phyloP scores from a whole-genome alignment of 2,888 invertebrate genomes.

The Chloromyia formosa region DNA sequence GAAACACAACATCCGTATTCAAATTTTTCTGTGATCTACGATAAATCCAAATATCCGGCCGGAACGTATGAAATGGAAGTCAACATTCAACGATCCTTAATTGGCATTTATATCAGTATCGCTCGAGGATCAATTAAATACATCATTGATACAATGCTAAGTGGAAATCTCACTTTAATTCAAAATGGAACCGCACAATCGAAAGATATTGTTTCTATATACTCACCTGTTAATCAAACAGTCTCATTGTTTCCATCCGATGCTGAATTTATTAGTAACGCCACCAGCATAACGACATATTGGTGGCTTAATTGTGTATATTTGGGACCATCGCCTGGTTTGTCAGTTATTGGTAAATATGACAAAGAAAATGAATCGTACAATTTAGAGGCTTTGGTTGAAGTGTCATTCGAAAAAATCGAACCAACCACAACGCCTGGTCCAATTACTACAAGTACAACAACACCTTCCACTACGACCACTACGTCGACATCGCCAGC shows the following conservation, averaged over 20 bases:
- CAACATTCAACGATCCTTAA: not conserved
- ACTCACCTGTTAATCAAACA: constrained; percentile 68
- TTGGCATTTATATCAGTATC: constrained; percentile 49
- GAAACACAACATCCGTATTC: constrained; percentile 66
- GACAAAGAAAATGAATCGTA: constrained; percentile 69
- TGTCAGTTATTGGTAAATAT: constrained; percentile 72
- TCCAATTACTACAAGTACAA: constrained; percentile 65
- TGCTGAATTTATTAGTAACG: constrained; percentile 66
- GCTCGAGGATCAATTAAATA: constrained; percentile 63
- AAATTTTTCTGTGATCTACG: constrained; percentile 72
- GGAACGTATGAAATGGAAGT: constrained; percentile 71
- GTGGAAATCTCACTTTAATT: constrained; percentile 72
- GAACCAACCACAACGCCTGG: constrained; percentile 61
- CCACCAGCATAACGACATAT: constrained; percentile 70
- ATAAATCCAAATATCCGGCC: constrained; percentile 66
- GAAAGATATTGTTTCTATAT: constrained; percentile 72
- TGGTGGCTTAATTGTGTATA: constrained; percentile 84
- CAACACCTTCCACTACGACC: constrained; percentile 65
- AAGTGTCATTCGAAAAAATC: constrained; percentile 74
- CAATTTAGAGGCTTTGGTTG: constrained; percentile 74
- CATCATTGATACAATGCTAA: constrained; percentile 70
- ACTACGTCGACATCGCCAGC: constrained; percentile 64
- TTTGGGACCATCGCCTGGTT: constrained; percentile 71
- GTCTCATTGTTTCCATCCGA: constrained; percentile 72
- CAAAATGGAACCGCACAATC: constrained; percentile 71